Evolutionary conservation across 2,888 invertebrate genomes (phyloP).

Genomic region (Syritta pipiens): DNA sequence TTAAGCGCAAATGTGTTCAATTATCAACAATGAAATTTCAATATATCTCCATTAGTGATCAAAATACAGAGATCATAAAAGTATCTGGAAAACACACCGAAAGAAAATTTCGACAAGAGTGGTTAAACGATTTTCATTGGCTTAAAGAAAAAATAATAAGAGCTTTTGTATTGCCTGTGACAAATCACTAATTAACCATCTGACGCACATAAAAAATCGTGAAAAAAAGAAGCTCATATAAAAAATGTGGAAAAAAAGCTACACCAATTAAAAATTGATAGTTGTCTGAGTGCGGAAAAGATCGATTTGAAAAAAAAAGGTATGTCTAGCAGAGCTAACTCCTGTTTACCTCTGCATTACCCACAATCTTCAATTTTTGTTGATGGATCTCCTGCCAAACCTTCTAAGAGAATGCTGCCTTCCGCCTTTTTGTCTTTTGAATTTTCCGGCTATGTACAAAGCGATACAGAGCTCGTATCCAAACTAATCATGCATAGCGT

Average conservation of each 20-base stretch:
- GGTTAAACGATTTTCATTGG: background rate
- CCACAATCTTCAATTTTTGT: too few species aligned
- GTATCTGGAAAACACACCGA: background rate
- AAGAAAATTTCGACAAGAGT: background rate
- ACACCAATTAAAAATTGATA: constrained; percentile 12
- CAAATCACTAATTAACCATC: background rate
- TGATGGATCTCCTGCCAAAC: too few species aligned
- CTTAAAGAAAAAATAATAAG: too few species aligned
- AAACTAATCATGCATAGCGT: too few species aligned
- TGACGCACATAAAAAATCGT: background rate
- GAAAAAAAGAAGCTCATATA: background rate
- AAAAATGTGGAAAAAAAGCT: background rate
- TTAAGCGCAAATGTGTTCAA: too few species aligned
- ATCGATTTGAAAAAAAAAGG: background rate
- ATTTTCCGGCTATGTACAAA: too few species aligned
- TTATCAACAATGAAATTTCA: background rate
- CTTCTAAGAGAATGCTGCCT: too few species aligned
- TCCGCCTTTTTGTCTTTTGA: too few species aligned
- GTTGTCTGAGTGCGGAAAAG: background rate
- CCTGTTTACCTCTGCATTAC: background rate
- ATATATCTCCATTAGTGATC: background rate
- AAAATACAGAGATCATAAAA: background rate
- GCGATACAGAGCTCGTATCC: too few species aligned
- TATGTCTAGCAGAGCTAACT: background rate
- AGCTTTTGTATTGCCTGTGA: background rate